Evolutionary conservation across 2,888 invertebrate genomes (phyloP), one percentile per base, ranked within the genome.

Genomic region (Pyrocoelia pectoralis): DNA sequence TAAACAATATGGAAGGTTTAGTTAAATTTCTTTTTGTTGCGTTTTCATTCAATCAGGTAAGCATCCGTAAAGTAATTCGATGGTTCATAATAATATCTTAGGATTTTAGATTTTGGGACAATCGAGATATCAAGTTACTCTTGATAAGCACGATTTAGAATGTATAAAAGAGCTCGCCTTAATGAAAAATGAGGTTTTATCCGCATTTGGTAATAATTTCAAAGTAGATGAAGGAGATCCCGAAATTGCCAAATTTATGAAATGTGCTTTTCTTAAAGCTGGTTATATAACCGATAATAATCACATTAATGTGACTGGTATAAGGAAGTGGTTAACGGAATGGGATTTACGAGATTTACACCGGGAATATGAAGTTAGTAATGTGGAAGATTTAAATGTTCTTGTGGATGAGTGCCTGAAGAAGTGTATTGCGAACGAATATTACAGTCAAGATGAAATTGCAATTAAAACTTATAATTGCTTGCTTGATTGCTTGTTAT

Each of bases 331-430:
- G 41, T 9, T 46, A 12, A 56, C 18, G 5, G 2, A 29, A 29
- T 52, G 51, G 51, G 51, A 52, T 15, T 29, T 52, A 17, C 13
- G 33, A 9, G 51, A 52, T 33, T 14, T 52, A n/a, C 15, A 52
- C 17, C 8, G 4, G 8, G 46, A 17, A 10, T 18, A 18, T 10
- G 46, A 46, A 46, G 18, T 46, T 15, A 40, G 15, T 9, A 41
- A 54, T n/a, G 41, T 40, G 2, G 4, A 40, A 18, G 18, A 15
- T 12, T 10, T 40, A 3, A 15, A 17, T 12, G 41, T n/a, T 1
- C 2, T 19, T 3, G n/a, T 46, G 2, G 46, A 46, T n/a, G 46
- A 46, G n/a, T 46, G 46, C 8, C 9, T 46, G 14, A 17, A 17
- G 10, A 18, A 17, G 17, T 46, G 46, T n/a, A 3, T 18, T 17